Conservation (phyloP, 2,888 invertebrate species). For the Drosophila meridiana region DNA sequence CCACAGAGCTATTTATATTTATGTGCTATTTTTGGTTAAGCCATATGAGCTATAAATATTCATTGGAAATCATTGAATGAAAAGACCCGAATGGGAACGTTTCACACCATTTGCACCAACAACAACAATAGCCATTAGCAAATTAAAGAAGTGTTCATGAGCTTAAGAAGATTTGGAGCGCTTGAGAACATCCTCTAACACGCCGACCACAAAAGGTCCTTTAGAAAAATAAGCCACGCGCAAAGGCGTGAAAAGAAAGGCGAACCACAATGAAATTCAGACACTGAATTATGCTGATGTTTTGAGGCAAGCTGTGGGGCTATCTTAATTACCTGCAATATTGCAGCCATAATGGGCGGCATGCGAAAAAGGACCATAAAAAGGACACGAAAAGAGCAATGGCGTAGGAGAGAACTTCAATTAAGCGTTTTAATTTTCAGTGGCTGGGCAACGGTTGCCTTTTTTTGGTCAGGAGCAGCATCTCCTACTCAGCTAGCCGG, state of each 20-base stretch:
- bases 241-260: constrained; percentile 49
- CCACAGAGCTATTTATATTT: constrained; percentile 27
- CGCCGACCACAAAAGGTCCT: constrained; percentile 21
- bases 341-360: constrained; percentile 58
- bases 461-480: constrained; percentile 29
- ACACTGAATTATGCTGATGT: constrained; percentile 65
- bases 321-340: constrained; percentile 77
- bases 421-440: constrained; percentile 76
- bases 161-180: constrained; percentile 22
- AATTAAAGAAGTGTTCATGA: constrained; percentile 38
- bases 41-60: constrained; percentile 37
- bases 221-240: constrained; percentile 12
- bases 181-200: constrained; percentile 15
- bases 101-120: not conserved
- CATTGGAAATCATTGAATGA: constrained; percentile 9
- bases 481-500: constrained; percentile 25
- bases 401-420: constrained; percentile 42
- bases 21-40: constrained; percentile 13
- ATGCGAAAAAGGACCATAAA: constrained; percentile 15
- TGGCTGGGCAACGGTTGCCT: constrained; percentile 45
- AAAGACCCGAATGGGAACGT: constrained; percentile 1
- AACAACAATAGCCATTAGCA: constrained; percentile 21
- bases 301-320: constrained; percentile 19
- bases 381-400: constrained; percentile 17
- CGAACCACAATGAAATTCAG: constrained; percentile 62